Conservation (phyloP, 1,140 invertebrate genomes). For the Alviniconcha marisindica region DNA sequence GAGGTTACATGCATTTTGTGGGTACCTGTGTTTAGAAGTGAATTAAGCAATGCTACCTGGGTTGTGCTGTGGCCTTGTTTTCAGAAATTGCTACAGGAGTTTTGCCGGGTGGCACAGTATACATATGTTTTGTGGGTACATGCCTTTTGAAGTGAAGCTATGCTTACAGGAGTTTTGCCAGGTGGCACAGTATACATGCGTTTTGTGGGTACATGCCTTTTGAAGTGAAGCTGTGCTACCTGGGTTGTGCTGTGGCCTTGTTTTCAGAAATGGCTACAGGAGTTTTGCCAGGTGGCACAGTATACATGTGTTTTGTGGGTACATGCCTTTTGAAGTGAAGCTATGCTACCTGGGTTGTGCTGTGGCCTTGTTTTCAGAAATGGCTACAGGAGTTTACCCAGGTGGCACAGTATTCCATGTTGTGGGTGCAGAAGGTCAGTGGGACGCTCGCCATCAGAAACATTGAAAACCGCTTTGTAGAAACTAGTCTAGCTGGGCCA, state of each 20-base stretch:
- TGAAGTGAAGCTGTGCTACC: no score
- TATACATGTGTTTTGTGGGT: slow-evolving; percentile 49
- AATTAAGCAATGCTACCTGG: no score
- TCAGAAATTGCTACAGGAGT: slow-evolving; percentile 46
- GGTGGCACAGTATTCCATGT: slow-evolving; percentile 46
- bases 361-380: slow-evolving; percentile 42
- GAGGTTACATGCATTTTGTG: no score
- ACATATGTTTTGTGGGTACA: slow-evolving; percentile 49
- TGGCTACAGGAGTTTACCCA: slow-evolving; percentile 44
- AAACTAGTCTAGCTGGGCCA: neutral
- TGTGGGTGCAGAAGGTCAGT: slow-evolving; percentile 52
- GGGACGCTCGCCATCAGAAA: neutral
- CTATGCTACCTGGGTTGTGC: no score
- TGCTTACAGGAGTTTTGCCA: slow-evolving; percentile 42
- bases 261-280: slow-evolving; percentile 47
- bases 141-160: no score
- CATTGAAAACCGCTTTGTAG: neutral
- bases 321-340: no score
- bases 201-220: slow-evolving; percentile 50
- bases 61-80: slow-evolving; percentile 24
- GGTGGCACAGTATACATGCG: slow-evolving; percentile 41
- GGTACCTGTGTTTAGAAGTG: no score
- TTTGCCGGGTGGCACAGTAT: slow-evolving; percentile 36
- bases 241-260: neutral
- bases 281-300: slow-evolving; percentile 36